A percentile compares a stretch with the other conserved stretches of the same genome.
phyloP scores from a whole-genome alignment of 2,797 vertebrate genomes.

The Clarias laeviceps region DNA sequence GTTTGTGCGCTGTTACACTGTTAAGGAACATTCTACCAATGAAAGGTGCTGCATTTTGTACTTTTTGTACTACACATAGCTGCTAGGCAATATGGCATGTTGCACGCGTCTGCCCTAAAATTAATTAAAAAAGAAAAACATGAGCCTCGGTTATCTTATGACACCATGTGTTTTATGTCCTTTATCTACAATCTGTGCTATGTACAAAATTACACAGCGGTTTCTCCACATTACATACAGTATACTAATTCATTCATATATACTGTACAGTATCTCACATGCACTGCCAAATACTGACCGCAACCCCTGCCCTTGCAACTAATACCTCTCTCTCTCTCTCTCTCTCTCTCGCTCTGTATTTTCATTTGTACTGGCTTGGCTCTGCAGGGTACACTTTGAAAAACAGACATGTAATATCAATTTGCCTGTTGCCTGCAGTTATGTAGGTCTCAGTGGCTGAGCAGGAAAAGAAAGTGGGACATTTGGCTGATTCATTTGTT shows the following conservation, averaged over 20 bases:
- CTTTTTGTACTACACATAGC: background rate
- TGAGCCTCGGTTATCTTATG: background rate
- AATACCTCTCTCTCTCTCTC: background rate
- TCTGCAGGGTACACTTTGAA: slow-evolving; percentile 55
- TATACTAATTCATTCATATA: background rate
- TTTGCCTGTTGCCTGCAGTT: slow-evolving; percentile 55
- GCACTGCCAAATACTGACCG: slow-evolving; percentile 23
- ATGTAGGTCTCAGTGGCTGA: slow-evolving; percentile 48
- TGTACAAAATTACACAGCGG: background rate
- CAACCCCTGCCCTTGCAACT: background rate
- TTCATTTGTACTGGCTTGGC: slow-evolving; percentile 60
- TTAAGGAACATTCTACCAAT: background rate
- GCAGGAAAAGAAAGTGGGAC: slow-evolving; percentile 35
- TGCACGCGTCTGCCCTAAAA: background rate
- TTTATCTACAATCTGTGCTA: background rate
- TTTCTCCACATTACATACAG: background rate
- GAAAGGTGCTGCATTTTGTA: background rate
- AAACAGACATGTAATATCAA: slow-evolving; percentile 62
- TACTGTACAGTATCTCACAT: background rate
- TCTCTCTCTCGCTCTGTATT: slow-evolving; percentile 33
- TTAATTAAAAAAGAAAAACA: background rate
- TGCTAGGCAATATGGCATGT: background rate
- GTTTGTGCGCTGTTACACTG: background rate
- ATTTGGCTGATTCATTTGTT: slow-evolving; percentile 49
- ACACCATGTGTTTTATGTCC: background rate